Conservation (phyloP, 2,888 invertebrate species). For the Epinotia bilunana region DNA sequence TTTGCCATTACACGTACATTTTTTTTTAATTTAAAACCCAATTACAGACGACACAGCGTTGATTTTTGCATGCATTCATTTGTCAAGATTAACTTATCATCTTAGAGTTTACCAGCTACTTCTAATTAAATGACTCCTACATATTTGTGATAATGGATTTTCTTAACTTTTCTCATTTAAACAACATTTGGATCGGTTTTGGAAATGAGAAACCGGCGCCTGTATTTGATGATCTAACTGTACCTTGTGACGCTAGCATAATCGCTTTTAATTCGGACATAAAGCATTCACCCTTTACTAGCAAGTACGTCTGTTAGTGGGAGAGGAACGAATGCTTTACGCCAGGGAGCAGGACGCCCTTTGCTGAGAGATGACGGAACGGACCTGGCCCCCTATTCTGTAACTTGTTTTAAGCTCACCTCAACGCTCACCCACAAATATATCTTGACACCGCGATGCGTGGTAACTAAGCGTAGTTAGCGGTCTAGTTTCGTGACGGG, state of each 20-base stretch:
- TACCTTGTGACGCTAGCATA: neutral
- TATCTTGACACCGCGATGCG: too few species aligned
- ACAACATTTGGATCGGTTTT: constrained; percentile 9
- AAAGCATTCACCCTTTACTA: too few species aligned
- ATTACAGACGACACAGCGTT: neutral
- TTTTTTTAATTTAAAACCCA: neutral
- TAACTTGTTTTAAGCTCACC: too few species aligned
- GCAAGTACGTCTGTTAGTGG: too few species aligned
- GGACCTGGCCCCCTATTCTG: too few species aligned
- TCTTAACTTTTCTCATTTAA: constrained; percentile 15
- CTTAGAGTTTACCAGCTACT: constrained; percentile 5
- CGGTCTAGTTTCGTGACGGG: too few species aligned
- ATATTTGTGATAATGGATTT: constrained; percentile 4
- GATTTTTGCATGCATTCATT: neutral
- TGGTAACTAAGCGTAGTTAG: too few species aligned
- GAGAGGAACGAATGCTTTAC: too few species aligned
- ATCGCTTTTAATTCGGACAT: too few species aligned
- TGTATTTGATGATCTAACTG: neutral
- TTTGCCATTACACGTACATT: neutral
- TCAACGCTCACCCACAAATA: too few species aligned
- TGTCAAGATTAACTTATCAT: neutral
- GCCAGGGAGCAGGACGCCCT: too few species aligned
- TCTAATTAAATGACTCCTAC: neutral
- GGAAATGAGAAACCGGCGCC: constrained; percentile 27
- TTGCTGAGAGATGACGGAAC: too few species aligned